Conservation (phyloP, 2,113 vertebrate genomes). For the Pygoscelis antarcticus region DNA sequence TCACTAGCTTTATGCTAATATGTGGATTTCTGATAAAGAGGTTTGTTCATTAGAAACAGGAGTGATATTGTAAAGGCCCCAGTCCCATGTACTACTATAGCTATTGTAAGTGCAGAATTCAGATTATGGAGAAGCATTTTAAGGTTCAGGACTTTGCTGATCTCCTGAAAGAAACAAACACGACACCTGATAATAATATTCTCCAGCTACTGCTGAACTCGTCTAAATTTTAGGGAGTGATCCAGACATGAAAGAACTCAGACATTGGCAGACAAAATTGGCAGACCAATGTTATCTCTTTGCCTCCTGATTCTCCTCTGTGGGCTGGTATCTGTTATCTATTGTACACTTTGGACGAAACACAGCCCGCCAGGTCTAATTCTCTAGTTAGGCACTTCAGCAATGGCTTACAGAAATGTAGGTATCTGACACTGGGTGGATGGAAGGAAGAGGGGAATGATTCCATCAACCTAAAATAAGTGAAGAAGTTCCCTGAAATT, state of each 20-base stretch:
- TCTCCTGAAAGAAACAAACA: background rate
- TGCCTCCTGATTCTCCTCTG: background rate
- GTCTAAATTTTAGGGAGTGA: background rate
- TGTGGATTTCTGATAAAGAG: background rate
- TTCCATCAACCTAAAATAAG: background rate
- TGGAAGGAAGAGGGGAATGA: accelerated
- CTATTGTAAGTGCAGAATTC: background rate
- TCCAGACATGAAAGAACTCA: background rate
- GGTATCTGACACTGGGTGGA: background rate
- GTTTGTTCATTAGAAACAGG: background rate
- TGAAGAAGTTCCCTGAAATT: background rate
- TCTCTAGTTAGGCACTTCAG: background rate
- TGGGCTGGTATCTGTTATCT: background rate
- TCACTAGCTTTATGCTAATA: background rate
- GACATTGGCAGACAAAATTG: background rate
- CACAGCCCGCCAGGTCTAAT: background rate
- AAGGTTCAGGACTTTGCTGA: background rate
- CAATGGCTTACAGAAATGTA: background rate
- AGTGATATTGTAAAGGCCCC: background rate
- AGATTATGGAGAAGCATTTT: background rate
- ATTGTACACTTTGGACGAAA: background rate
- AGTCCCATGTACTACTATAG: background rate
- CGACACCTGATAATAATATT: background rate
- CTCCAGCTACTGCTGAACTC: background rate
- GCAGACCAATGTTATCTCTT: background rate